Conservation (phyloP, 2,113 vertebrate species). For the Brienomyrus longianalis region DNA sequence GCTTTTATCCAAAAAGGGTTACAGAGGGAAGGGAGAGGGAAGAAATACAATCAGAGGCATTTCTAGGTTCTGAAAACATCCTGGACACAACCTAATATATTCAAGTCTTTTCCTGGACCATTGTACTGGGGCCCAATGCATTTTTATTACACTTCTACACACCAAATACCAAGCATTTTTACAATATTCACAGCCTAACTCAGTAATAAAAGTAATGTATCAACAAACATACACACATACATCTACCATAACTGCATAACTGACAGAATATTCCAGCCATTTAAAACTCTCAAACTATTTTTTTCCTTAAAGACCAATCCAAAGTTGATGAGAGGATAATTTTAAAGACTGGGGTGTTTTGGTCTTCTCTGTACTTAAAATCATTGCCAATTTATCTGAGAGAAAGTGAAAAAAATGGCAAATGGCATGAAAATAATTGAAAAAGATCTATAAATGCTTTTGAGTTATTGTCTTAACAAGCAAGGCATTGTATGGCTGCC, state of each 20-base stretch:
- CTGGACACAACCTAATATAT: neutral
- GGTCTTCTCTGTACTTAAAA: neutral
- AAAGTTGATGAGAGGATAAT: neutral
- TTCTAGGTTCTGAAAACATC: too few relatives aligned
- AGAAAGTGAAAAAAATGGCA: neutral
- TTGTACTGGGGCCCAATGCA: neutral
- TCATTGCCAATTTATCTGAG: neutral
- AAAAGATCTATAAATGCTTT: neutral
- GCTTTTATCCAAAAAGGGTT: too few relatives aligned
- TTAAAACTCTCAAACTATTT: neutral
- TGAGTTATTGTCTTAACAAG: neutral
- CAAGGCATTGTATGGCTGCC: too few relatives aligned
- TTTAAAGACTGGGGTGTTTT: neutral
- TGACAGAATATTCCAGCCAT: neutral
- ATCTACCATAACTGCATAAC: neutral
- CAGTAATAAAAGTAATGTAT: neutral
- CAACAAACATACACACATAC: neutral
- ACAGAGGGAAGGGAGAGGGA: neutral
- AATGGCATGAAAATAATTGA: neutral
- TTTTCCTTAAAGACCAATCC: neutral
- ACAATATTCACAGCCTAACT: neutral
- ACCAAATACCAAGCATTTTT: neutral
- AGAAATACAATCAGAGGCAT: neutral
- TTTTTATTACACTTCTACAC: neutral
- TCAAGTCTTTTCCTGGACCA: neutral